A percentile compares a stretch with the other conserved stretches of the same genome.
Evolutionary conservation across 2,113 vertebrate species (phyloP).

Genomic region (Chaetops frenatus): DNA sequence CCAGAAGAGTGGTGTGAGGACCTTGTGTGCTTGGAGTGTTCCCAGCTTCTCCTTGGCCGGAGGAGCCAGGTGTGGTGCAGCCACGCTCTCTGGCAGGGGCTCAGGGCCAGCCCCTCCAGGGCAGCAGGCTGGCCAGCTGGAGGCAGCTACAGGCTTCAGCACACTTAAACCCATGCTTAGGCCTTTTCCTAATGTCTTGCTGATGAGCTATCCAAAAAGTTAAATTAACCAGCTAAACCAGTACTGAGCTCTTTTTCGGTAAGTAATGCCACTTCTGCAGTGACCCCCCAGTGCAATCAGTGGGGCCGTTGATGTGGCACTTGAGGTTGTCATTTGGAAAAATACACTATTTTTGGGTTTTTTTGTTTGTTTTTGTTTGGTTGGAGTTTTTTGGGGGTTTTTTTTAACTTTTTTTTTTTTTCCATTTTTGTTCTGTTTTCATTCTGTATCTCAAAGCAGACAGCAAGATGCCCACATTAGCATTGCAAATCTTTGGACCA

Average conservation of each 20-base stretch:
- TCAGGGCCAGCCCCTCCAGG: not conserved
- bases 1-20: not conserved
- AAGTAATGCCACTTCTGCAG: not conserved
- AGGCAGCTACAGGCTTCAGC: accelerated
- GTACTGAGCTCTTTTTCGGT: accelerated
- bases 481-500: not conserved
- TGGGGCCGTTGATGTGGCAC: not conserved
- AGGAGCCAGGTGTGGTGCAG: not conserved
- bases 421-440: not conserved
- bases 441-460: not conserved
- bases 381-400: no score
- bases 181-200: not conserved
- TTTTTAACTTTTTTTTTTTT: not conserved
- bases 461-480: not conserved
- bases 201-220: not conserved
- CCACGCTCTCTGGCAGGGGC: accelerated
- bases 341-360: not conserved
- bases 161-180: not conserved
- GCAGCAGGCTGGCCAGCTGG: not conserved
- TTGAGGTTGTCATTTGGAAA: not conserved
- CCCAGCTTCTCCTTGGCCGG: not conserved
- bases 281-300: not conserved
- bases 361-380: no score
- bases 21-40: accelerated
- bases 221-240: not conserved